Percentiles rank a stretch among this genome's conserved stretches.
Conservation (phyloP, 2,888 invertebrate genomes). For the Chaitophorus viminalis region DNA sequence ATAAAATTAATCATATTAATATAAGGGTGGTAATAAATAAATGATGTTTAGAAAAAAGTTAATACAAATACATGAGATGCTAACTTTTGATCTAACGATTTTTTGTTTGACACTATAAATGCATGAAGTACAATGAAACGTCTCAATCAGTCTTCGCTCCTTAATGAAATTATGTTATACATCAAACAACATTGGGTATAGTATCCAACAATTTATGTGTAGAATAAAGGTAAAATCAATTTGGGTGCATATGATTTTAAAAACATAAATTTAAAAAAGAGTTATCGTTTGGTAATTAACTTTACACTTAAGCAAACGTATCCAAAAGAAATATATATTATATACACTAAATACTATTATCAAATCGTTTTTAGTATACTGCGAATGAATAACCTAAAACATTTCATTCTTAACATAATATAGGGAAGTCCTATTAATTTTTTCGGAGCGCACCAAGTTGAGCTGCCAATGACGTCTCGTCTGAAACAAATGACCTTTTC, state of each 20-base stretch:
- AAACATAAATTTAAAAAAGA: constrained; percentile 4
- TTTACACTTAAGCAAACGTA: constrained; percentile 53
- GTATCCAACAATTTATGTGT: not conserved
- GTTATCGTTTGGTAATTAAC: not conserved
- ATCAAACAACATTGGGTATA: not conserved
- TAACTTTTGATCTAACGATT: not conserved
- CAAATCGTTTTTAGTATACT: constrained; percentile 21
- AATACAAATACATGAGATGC: not conserved
- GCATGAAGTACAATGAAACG: constrained; percentile 48
- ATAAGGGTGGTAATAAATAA: not conserved
- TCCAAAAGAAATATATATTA: constrained; percentile 19
- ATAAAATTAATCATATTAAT: constrained; percentile 5
- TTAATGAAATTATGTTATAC: constrained; percentile 37
- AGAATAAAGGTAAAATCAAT: constrained; percentile 4
- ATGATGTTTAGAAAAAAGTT: not conserved
- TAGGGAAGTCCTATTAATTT: constrained; percentile 15
- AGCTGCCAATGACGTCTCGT: constrained; percentile 51
- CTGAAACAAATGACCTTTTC: constrained; percentile 53
- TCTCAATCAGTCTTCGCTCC: constrained; percentile 56
- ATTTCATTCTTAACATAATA: not conserved
- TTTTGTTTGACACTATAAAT: constrained; percentile 26
- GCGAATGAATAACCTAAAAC: not conserved
- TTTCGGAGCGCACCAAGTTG: constrained; percentile 59
- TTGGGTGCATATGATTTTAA: not conserved
- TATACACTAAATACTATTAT: constrained; percentile 51